These are phyloP conservation scores for Bambusicola thoracicus DNA, from an alignment of 2,113 vertebrate species.

Conservation along the genomic window DNA sequence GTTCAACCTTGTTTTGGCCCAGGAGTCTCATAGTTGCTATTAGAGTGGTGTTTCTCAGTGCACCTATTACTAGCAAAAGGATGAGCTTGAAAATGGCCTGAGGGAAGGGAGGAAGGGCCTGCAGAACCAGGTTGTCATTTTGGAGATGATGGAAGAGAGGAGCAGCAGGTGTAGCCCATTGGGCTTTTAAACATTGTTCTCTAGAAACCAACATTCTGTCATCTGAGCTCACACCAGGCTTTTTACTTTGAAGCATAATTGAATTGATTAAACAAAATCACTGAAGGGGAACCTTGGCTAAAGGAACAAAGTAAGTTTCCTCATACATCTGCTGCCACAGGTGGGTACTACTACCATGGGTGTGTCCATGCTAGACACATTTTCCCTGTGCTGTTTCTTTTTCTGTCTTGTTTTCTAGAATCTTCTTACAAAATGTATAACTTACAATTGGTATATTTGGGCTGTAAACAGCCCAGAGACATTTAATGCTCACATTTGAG, in stretches of 20 bases:
- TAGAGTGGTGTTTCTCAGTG: background rate
- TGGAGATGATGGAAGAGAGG: background rate
- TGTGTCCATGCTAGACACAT: background rate
- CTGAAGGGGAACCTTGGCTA: background rate
- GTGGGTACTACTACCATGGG: accelerated
- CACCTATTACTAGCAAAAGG: background rate
- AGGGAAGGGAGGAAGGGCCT: background rate
- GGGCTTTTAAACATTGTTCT: background rate
- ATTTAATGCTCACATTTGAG: background rate
- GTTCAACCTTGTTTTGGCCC: background rate
- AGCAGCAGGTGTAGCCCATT: background rate
- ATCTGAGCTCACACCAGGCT: background rate
- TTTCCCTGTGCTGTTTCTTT: background rate
- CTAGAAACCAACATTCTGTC: background rate
- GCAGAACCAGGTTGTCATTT: background rate
- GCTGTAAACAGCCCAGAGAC: background rate
- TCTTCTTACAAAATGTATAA: background rate
- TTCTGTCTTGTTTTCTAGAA: background rate
- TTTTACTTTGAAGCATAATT: background rate
- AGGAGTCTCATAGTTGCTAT: background rate
- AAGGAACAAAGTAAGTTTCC: background rate
- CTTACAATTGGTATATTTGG: background rate
- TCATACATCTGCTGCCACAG: background rate
- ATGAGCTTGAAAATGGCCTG: background rate
- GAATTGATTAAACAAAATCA: background rate